Evolutionary conservation across 2,797 vertebrate species (phyloP), one percentile per base, ranked within the genome.

Genomic region (Centropyge bicolor): DNA sequence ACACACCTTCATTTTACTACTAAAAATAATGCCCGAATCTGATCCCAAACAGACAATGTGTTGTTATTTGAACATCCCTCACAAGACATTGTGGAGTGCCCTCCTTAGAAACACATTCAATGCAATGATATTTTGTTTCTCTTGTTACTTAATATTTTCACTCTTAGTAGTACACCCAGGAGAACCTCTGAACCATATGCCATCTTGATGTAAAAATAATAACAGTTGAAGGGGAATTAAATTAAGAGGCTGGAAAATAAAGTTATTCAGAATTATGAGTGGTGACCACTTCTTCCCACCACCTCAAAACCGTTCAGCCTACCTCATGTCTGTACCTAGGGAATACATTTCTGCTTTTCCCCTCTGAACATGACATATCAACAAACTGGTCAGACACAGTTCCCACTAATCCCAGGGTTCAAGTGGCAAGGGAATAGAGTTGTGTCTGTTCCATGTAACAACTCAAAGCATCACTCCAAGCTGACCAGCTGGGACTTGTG

Each of bases 141-240:
- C 20, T 31, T 51, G 27, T 65, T 60, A 5, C 17, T 76, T 51
- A 72, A 76, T 70, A 45, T 76, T 84, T 81, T 80, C 60, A 81
- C 38, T 86, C 56, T 86, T 74, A 57, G 22, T 67, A 60, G 57
- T 89, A 92, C 92, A 92, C 94, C 94, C 94, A 95, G 94, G 91
- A 94, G 94, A 95, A 95, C 87, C 94, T 94, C 93, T 88, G 93
- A 95, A 91, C 92, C 90, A 78, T 90, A 93, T 90, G 91, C 92
- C 85, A 86, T 89, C 64, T 86, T 73, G 74, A 80, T 91, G 90
- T 93, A 69, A 84, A 90, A 85, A 83, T 84, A 88, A 74, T n/a
- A 82, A 89, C 60, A 83, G 70, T 82, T 89, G 52, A 81, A 78
- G 89, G 92, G 90, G 84, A 88, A 88, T 94, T 93, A 94, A 94